Evolutionary conservation across 1,140 invertebrate genomes (phyloP).

Genomic region (Heterodera carotae): DNA sequence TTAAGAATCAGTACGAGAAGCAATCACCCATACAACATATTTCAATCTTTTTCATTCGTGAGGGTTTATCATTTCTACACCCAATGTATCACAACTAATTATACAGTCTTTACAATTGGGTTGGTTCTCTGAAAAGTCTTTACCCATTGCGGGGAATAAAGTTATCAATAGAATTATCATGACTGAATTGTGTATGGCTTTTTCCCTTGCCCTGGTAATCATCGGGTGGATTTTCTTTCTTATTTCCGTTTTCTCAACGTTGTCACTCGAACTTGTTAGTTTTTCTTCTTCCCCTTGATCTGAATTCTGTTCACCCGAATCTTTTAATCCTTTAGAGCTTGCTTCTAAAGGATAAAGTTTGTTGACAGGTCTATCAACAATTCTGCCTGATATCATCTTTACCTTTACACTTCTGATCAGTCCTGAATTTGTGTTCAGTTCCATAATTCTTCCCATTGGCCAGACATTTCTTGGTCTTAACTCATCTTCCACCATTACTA

Average conservation of each 20-base stretch:
- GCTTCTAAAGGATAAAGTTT: neutral
- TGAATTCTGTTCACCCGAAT: neutral
- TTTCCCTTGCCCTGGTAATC: too few species aligned
- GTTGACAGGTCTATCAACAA: neutral
- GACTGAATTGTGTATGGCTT: neutral
- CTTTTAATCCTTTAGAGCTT: neutral
- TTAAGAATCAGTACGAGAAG: neutral
- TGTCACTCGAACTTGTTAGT: neutral
- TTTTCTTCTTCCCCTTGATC: neutral
- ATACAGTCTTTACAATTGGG: neutral
- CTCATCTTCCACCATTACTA: too few species aligned
- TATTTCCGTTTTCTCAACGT: neutral
- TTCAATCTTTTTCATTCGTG: neutral
- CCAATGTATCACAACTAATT: neutral
- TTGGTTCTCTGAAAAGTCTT: neutral
- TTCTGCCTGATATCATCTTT: neutral
- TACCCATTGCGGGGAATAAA: neutral
- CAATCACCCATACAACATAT: neutral
- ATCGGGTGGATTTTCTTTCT: too few species aligned
- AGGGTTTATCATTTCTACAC: neutral
- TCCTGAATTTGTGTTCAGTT: too few species aligned
- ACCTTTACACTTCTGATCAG: too few species aligned
- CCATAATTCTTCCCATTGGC: too few species aligned
- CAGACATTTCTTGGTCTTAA: too few species aligned
- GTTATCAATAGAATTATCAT: neutral